Percentiles rank a stretch among this genome's conserved stretches.
These are phyloP conservation scores for Eptesicus fuscus DNA, from an alignment of 2,113 vertebrate species.

Conservation along the genomic window DNA sequence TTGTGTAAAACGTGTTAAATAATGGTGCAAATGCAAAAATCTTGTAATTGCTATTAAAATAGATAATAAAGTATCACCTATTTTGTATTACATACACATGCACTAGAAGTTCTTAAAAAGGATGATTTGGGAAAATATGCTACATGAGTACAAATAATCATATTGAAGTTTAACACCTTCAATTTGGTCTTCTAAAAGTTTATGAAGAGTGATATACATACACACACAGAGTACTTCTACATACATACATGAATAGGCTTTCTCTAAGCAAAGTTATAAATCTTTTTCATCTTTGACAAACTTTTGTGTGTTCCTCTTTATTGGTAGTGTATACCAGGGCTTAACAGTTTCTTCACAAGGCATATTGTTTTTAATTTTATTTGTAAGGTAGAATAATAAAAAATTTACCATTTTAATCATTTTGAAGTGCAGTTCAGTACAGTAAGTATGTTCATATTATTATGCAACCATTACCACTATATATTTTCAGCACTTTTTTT, in stretches of 20 bases:
- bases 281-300: background rate
- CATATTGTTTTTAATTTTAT: background rate
- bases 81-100: conserved; percentile 7
- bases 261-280: background rate
- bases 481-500: background rate
- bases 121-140: conserved; percentile 36
- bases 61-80: background rate
- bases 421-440: conserved; percentile 5
- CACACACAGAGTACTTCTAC: background rate
- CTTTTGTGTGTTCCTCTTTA: background rate
- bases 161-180: conserved; percentile 27
- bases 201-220: background rate
- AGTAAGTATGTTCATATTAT: background rate
- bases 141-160: conserved; percentile 19
- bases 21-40: background rate
- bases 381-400: background rate
- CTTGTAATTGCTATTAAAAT: background rate
- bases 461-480: background rate
- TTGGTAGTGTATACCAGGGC: background rate
- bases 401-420: background rate
- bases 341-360: background rate
- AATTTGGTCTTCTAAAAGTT: conserved; percentile 21
- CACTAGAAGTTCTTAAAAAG: background rate
- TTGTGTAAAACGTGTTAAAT: background rate
- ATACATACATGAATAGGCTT: background rate